These are phyloP conservation scores for Garra rufa DNA, from an alignment of 2,113 vertebrate genomes.

Conservation along the genomic window DNA sequence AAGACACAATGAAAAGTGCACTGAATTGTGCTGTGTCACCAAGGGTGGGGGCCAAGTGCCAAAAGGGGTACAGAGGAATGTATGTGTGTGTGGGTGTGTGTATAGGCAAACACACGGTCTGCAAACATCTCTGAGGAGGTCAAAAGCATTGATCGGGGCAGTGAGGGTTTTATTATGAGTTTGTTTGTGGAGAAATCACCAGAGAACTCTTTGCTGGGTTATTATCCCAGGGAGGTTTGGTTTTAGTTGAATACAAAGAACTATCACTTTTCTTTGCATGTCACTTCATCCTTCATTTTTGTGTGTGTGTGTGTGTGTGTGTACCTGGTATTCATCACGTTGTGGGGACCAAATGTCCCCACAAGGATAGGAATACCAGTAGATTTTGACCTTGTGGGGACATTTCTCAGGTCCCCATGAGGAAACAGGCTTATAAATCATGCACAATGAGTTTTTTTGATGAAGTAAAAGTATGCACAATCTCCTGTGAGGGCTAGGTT, in stretches of 20 bases:
- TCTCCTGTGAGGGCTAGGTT: too few relatives aligned
- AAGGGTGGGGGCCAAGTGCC: conserved; percentile 11
- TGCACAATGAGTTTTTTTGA: too few relatives aligned
- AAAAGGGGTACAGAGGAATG: conserved; percentile 27
- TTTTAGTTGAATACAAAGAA: not conserved
- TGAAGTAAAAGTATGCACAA: too few relatives aligned
- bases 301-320: conserved; percentile 5
- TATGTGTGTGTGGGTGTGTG: not conserved
- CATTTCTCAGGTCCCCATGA: too few relatives aligned
- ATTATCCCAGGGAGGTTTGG: not conserved
- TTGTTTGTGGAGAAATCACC: conserved; percentile 5
- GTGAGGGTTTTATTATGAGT: conserved; percentile 8
- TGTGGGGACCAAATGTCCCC: too few relatives aligned
- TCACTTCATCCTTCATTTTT: too few relatives aligned
- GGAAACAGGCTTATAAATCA: too few relatives aligned
- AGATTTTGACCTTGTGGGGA: too few relatives aligned
- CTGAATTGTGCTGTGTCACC: conserved; percentile 29
- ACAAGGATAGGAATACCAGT: too few relatives aligned
- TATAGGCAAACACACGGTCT: not conserved
- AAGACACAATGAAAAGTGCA: conserved; percentile 26
- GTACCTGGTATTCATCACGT: too few relatives aligned
- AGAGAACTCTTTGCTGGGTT: not conserved
- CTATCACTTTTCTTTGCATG: not conserved
- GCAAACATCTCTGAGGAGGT: conserved; percentile 17
- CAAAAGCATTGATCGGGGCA: not conserved